phyloP scores from a whole-genome alignment of 2,113 vertebrate genomes.

The Actinemys pallida region DNA sequence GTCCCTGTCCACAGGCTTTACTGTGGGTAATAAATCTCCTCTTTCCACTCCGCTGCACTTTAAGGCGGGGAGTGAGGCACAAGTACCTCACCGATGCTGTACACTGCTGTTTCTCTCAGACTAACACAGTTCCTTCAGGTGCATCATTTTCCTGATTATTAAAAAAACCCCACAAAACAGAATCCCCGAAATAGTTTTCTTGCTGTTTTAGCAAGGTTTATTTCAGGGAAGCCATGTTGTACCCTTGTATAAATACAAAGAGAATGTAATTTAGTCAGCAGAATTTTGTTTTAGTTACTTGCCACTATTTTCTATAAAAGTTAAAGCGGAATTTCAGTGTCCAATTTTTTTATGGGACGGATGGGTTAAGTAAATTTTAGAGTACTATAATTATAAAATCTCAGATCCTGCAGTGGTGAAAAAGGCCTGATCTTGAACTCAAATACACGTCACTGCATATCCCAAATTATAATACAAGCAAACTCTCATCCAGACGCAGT shows the following conservation, averaged over 20 bases:
- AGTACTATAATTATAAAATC: conserved; percentile 8
- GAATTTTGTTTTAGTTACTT: background rate
- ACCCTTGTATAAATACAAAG: background rate
- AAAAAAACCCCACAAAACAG: background rate
- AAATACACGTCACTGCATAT: background rate
- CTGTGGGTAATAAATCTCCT: background rate
- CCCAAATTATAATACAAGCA: background rate
- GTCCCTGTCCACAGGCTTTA: background rate
- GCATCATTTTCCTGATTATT: background rate
- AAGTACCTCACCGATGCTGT: background rate
- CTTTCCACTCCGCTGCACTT: background rate
- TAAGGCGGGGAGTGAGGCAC: background rate
- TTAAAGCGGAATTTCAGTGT: conserved; percentile 22
- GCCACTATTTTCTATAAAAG: conserved; percentile 3
- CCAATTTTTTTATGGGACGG: conserved; percentile 25
- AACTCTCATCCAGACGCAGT: background rate
- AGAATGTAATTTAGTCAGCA: background rate
- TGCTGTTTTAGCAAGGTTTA: background rate
- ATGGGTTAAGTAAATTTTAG: conserved; percentile 1
- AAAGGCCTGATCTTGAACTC: conserved; percentile 9
- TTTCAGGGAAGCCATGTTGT: background rate
- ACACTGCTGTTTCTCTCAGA: background rate
- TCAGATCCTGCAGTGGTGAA: background rate
- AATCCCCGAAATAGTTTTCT: background rate
- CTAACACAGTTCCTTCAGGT: background rate